Conservation (phyloP, 2,797 vertebrate species). For the Muscicapa comitata region DNA sequence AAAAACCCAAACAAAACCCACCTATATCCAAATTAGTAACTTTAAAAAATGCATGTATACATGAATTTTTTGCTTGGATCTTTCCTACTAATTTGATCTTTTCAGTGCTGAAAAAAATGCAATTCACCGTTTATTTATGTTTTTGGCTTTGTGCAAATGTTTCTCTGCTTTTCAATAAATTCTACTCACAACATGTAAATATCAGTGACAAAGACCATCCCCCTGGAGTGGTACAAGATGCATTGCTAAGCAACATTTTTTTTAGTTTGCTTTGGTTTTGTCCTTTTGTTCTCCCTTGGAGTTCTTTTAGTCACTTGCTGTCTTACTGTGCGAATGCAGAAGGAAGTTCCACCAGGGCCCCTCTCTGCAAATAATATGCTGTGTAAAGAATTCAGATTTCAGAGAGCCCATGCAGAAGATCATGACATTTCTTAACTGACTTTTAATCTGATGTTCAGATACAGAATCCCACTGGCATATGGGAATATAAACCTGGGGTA, state of each 20-base stretch:
- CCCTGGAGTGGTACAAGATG: background rate
- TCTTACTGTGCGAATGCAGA: background rate
- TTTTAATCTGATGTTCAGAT: background rate
- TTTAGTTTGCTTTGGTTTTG: conserved; percentile 7
- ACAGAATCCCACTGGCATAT: background rate
- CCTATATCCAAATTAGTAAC: background rate
- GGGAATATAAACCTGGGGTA: background rate
- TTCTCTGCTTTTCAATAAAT: conserved; percentile 4
- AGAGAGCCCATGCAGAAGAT: background rate
- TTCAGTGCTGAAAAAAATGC: background rate
- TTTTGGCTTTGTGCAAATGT: background rate
- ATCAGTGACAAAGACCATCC: conserved; percentile 9
- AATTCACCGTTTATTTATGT: background rate
- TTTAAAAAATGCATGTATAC: background rate
- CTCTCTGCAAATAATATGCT: background rate
- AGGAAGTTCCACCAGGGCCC: background rate
- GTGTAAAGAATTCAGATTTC: background rate
- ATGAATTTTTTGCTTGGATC: background rate
- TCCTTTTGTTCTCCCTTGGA: background rate
- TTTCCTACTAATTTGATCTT: background rate
- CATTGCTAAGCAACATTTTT: conserved; percentile 24
- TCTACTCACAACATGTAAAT: background rate
- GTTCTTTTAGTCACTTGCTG: background rate
- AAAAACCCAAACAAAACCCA: background rate
- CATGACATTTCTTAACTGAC: background rate